Base-by-base conservation (phyloP, 2,888 invertebrate species). In the Leptinotarsa rubiginosa region DNA sequence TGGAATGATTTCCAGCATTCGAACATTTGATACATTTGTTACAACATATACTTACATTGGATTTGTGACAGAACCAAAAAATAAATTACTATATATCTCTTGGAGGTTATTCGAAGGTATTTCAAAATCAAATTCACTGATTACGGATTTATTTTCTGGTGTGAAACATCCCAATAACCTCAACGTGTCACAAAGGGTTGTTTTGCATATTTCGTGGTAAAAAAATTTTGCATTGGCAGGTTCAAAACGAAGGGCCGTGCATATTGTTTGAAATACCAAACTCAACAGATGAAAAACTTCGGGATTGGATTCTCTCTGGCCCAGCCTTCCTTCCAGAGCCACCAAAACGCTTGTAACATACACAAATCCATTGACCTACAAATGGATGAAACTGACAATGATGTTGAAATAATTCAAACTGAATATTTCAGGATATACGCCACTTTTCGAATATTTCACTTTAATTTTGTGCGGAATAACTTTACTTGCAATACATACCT, bases 141-240 rank as follows among this genome's bases (percentile, higher is more conserved):
- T 78, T 65, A 75, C 80, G 15, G 82, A 80, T 41, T 86, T 82
- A 84, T 86, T 87, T 69, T 84, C 83, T 0, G 80, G 71, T 1
- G 85, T 82, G 79, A 99, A 99, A 88, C 98, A 98, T 4, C 99
- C 99, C 67, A 99, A 89, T 59, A 97, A 89, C 20, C 97, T 91
- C 67, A 99, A 90, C 0, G 98, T 97, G 85, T 98, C 97, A 84
- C 97, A 97, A 25, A 99, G 89, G 81, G 96, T 97, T 59, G 97
- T 96, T 88, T 95, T 95, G 83, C 98, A 97, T 78, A 99, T 96
- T 95, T 99, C 99, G 79, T 96, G 95, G 85, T 97, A 94, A 89
- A 99, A 99, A 89, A 97, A 97, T 87, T 97, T 97, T 0, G 99
- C 99, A 88, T 99, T 99, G 0, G 98, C 98, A 1, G 99, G 99